A percentile compares a stretch with the other conserved stretches of the same genome.
Evolutionary conservation across 2,797 vertebrate species (phyloP).

Genomic region (Lepidocolaptes lacrymiger): DNA sequence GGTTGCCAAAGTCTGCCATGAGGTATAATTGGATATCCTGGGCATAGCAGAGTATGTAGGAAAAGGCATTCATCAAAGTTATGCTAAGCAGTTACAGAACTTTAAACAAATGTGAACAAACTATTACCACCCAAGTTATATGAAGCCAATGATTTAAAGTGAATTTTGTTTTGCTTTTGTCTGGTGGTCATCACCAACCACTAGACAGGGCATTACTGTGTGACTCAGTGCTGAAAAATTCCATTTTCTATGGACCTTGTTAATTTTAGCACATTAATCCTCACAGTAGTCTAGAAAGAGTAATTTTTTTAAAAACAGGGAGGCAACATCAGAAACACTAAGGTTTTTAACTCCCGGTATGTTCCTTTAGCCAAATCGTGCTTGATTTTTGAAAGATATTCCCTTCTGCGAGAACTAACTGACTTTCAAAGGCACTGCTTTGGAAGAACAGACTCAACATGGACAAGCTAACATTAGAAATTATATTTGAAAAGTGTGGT

Average conservation of each 20-base stretch:
- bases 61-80: background rate
- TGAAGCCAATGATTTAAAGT: background rate
- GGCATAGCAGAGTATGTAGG: background rate
- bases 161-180: background rate
- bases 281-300: background rate
- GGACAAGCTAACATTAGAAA: background rate
- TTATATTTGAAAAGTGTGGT: background rate
- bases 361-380: background rate
- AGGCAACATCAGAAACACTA: background rate
- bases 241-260: background rate
- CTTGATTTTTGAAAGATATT: background rate
- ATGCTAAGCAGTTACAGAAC: background rate
- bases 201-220: background rate
- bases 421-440: background rate
- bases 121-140: background rate
- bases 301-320: background rate
- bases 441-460: background rate
- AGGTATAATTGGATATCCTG: background rate
- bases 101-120: background rate
- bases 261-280: background rate
- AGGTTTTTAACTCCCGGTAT: background rate
- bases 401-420: background rate
- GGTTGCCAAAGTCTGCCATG: background rate
- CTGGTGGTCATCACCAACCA: background rate
- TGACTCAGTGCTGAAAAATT: background rate